Evolutionary conservation across 2,797 vertebrate species (phyloP).

Genomic region (Streptopelia turtur): DNA sequence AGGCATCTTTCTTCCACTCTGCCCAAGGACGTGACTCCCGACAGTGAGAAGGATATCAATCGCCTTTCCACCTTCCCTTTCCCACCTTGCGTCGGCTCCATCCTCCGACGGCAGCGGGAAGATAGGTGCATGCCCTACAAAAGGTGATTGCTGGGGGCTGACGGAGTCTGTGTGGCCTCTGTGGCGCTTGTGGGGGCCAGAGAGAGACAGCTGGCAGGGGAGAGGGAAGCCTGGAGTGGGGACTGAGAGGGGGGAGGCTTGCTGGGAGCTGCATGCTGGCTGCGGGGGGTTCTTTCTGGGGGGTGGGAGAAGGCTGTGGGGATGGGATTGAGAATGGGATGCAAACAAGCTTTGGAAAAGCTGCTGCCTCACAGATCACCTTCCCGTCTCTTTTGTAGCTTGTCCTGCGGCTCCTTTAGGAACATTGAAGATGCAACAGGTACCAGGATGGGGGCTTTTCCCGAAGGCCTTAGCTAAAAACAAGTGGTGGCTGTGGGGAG

Average conservation of each 20-base stretch:
- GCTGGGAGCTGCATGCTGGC: not conserved
- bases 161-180: not conserved
- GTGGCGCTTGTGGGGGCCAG: not conserved
- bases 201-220: not conserved
- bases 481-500: not conserved
- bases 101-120: conserved; percentile 86
- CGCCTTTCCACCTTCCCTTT: conserved; percentile 93
- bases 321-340: not conserved
- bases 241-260: not conserved
- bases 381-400: conserved; percentile 34
- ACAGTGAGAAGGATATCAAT: conserved; percentile 92
- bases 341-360: not conserved
- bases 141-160: conserved; percentile 63
- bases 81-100: conserved; percentile 90
- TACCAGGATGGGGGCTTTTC: conserved; percentile 23
- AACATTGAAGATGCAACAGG: conserved; percentile 81
- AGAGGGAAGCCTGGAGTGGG: not conserved
- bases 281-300: not conserved
- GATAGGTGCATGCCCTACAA: conserved; percentile 72
- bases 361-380: not conserved
- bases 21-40: conserved; percentile 75
- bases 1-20: not conserved
- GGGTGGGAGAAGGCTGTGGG: not conserved
- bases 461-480: not conserved
- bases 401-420: conserved; percentile 78